Evolutionary conservation across 2,888 invertebrate species (phyloP).

Genomic region (Germaria angustata): DNA sequence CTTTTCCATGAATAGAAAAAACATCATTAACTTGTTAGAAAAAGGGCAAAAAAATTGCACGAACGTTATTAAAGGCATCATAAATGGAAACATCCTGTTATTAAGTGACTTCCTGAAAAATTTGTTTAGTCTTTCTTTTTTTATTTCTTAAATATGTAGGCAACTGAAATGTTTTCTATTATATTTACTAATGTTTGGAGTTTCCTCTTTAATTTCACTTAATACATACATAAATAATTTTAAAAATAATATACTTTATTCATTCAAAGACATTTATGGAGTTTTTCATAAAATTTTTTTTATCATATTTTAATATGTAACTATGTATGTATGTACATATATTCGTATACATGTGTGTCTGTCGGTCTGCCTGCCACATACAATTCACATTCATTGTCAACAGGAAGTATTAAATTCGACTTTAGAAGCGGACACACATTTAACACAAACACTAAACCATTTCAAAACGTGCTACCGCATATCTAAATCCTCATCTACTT

Average conservation of each 20-base stretch:
- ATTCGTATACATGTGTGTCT: not conserved
- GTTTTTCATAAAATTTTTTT: constrained; percentile 9
- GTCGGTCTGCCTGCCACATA: not conserved
- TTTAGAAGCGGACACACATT: constrained; percentile 48
- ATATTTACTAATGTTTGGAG: constrained; percentile 8
- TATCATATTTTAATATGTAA: not conserved
- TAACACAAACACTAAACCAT: constrained; percentile 34
- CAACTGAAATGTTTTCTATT: constrained; percentile 5
- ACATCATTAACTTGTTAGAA: not conserved
- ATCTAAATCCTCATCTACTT: constrained; percentile 43
- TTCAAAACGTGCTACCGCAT: constrained; percentile 47
- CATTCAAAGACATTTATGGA: constrained; percentile 10
- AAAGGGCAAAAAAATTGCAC: constrained; percentile 5
- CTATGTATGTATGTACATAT: not conserved
- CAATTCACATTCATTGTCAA: constrained; percentile 36
- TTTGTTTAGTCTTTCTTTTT: not conserved
- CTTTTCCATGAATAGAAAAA: too few species aligned
- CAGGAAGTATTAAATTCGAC: constrained; percentile 58
- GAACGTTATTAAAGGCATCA: not conserved
- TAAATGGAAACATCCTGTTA: constrained; percentile 18
- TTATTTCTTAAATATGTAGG: constrained; percentile 2
- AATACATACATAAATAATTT: not conserved
- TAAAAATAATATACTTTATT: constrained; percentile 8
- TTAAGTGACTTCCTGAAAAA: constrained; percentile 8
- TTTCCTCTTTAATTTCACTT: constrained; percentile 20